Evolutionary conservation across 2,888 invertebrate species (phyloP).

Genomic region (Tenthredo amoena): DNA sequence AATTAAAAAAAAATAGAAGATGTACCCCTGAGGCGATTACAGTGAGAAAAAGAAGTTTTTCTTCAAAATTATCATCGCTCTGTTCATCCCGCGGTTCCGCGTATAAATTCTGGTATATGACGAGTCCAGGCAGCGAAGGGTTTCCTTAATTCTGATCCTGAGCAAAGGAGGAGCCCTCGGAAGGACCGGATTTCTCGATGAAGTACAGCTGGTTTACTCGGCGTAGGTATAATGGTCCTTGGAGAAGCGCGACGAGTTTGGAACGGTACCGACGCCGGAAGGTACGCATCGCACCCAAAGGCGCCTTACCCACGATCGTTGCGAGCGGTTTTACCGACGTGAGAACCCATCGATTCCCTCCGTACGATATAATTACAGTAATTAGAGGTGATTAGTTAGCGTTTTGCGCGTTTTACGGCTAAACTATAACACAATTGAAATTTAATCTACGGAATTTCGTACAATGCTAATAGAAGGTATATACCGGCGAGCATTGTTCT

Average conservation of each 20-base stretch:
- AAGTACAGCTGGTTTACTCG: constrained; percentile 5
- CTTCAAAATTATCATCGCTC: background rate
- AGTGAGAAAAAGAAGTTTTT: background rate
- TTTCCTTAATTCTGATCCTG: background rate
- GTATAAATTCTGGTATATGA: background rate
- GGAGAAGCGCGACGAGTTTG: background rate
- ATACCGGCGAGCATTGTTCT: background rate
- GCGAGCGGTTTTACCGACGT: background rate
- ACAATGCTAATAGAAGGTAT: background rate
- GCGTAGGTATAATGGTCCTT: background rate
- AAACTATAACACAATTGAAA: background rate
- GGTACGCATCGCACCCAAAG: background rate
- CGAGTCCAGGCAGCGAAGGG: background rate
- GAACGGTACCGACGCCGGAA: constrained; percentile 14
- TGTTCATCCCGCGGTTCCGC: background rate
- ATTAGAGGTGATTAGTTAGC: background rate
- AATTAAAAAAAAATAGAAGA: background rate
- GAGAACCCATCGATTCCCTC: background rate
- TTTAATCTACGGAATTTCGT: background rate
- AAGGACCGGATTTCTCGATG: background rate
- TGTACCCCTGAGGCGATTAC: background rate
- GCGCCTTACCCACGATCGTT: constrained; percentile 8
- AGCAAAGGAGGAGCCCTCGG: background rate
- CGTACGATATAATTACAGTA: background rate
- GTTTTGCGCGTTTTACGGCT: background rate